Base-by-base conservation (phyloP, 1,140 invertebrate genomes). In the Drosophila novamexicana region DNA sequence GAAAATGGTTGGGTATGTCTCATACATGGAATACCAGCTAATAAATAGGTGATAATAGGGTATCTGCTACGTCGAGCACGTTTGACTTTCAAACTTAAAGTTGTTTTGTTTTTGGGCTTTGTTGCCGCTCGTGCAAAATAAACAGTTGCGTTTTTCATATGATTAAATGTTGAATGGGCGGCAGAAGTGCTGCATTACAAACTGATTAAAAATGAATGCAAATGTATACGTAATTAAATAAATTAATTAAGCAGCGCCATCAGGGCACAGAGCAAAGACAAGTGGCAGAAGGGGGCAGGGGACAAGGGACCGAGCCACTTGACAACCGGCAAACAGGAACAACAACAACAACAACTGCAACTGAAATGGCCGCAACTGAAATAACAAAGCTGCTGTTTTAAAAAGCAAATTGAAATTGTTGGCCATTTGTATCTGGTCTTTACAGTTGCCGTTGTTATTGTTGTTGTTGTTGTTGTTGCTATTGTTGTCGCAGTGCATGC, bases 201-300 rank as follows among this genome's bases (percentile, higher is more conserved):
- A 67, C 84, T 75, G 71, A 76, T 89, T 75, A 71, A 85, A 89
- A 89, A 75, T 89, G 67, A 62, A 89, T 84, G 77, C 80, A 81
- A 89, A 89, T 83, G 74, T 74, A 58, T 58, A 57, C 76, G 84
- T 89, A 89, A 89, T 89, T 89, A 89, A 90, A 89, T 89, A 89
- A 89, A 78, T 89, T 89, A 89, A 89, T 88, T 89, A 88, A 88
- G 77, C 78, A 22, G 37, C 45, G 18, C 42, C 53, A 61, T 34
- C 66, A 62, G 53, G 14, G 10, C 7, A 14, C 18, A 59, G 66
- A 54, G 14, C 45, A 29, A 50, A 29, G 3, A 39, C 45, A 36
- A 16, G 14, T 10, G 16, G n/a, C 16, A 67, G 29, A 2, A 22
- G 32, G 36, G 16, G 10, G 22, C 22, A 40, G 22, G 36, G 54